These are phyloP conservation scores for Gouania willdenowi DNA, from an alignment of 2,797 vertebrate genomes.

Conservation along the genomic window DNA sequence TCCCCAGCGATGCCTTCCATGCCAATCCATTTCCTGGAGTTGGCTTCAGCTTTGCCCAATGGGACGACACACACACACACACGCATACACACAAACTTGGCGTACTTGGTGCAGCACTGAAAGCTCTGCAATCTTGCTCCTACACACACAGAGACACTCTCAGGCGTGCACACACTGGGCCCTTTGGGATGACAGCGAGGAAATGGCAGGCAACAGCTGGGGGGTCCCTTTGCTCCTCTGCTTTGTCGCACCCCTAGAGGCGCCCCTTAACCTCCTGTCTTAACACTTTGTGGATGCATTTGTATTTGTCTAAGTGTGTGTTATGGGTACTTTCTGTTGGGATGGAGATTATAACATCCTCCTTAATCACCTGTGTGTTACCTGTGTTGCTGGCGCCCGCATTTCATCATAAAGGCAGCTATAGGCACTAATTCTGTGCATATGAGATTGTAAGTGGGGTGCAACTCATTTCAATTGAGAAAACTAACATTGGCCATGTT, in stretches of 20 bases:
- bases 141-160: slow-evolving; percentile 38
- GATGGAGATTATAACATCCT: slow-evolving; percentile 24
- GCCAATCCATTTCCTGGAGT: slow-evolving; percentile 74
- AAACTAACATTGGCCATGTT: no score
- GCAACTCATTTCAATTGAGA: slow-evolving; percentile 10
- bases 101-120: slow-evolving; percentile 34
- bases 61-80: slow-evolving; percentile 42
- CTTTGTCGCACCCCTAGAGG: slow-evolving; percentile 50
- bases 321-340: slow-evolving; percentile 7
- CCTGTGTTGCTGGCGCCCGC: slow-evolving; percentile 10
- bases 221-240: slow-evolving; percentile 52
- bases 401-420: neutral
- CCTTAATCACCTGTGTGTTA: slow-evolving; percentile 19
- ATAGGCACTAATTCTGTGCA: neutral
- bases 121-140: slow-evolving; percentile 49
- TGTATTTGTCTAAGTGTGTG: neutral
- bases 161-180: slow-evolving; percentile 21
- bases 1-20: slow-evolving; percentile 66
- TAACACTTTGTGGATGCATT: slow-evolving; percentile 6
- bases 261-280: slow-evolving; percentile 31
- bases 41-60: slow-evolving; percentile 64
- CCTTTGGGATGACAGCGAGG: slow-evolving; percentile 54
- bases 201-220: slow-evolving; percentile 71
- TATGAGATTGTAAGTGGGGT: neutral
- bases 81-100: slow-evolving; percentile 37